These are phyloP conservation scores for Brachionus calyciflorus DNA, from an alignment of 1,140 invertebrate species.

Conservation along the genomic window DNA sequence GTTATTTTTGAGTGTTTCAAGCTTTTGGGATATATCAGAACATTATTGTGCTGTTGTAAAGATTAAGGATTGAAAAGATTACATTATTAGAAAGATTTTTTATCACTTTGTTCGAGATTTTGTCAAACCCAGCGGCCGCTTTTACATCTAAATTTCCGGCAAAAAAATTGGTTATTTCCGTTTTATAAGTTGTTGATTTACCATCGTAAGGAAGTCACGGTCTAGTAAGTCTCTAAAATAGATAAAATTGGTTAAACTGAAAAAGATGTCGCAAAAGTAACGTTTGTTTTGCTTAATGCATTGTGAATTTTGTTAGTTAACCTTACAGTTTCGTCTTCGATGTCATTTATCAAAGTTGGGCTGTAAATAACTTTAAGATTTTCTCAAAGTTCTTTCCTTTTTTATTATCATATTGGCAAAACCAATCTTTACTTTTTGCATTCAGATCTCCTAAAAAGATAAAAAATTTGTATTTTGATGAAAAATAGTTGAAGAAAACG, in stretches of 20 bases:
- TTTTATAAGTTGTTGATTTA: background rate
- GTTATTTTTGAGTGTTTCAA: constrained; percentile 38
- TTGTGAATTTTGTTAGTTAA: background rate
- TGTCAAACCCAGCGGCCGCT: background rate
- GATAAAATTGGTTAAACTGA: background rate
- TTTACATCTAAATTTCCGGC: background rate
- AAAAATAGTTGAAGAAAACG: background rate
- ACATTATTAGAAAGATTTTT: constrained; percentile 14
- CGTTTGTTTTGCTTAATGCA: background rate
- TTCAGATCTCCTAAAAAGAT: background rate
- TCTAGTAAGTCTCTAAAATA: background rate
- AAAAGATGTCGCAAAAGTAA: background rate
- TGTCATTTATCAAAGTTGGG: background rate
- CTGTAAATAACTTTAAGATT: no score
- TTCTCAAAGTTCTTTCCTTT: background rate
- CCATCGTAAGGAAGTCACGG: background rate
- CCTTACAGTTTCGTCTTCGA: background rate
- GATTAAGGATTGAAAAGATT: background rate
- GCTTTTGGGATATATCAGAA: constrained; percentile 24
- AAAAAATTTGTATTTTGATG: background rate
- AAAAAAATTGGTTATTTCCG: background rate
- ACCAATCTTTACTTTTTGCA: constrained; percentile 6
- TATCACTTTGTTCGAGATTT: constrained; percentile 2
- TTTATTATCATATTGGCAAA: background rate
- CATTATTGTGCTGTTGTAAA: background rate